phyloP scores from a whole-genome alignment of 2,113 vertebrate genomes.

The Cyprinodon tularosa region DNA sequence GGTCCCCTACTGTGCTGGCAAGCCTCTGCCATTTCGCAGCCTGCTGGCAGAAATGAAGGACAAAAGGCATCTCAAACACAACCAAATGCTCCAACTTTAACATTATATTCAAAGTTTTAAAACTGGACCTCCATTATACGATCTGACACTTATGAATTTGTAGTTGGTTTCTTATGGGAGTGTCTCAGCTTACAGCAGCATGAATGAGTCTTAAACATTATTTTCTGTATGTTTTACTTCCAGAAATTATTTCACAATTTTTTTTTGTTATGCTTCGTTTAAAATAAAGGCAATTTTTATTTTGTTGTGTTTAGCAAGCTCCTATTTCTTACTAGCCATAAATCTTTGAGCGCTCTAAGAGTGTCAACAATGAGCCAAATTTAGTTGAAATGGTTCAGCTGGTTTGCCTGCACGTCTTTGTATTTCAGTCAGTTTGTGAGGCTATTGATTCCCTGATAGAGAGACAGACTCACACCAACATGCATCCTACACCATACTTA shows the following conservation, averaged over 20 bases:
- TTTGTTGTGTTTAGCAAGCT: not conserved
- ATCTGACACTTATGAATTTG: not conserved
- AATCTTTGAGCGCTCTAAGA: not conserved
- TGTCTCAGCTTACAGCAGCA: not conserved
- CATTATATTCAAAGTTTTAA: not conserved
- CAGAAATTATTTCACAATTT: not conserved
- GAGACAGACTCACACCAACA: too few relatives aligned
- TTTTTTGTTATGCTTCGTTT: not conserved
- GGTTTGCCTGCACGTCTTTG: too few relatives aligned
- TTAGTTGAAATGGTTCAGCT: too few relatives aligned
- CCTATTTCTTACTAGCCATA: not conserved
- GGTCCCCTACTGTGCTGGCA: slow-evolving; percentile 67
- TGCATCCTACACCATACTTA: too few relatives aligned
- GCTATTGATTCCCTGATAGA: too few relatives aligned
- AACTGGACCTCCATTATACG: not conserved
- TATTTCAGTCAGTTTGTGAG: too few relatives aligned
- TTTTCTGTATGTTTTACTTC: not conserved
- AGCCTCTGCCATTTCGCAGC: slow-evolving; percentile 63
- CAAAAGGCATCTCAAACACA: slow-evolving; percentile 34
- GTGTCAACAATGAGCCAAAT: too few relatives aligned
- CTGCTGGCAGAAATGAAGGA: slow-evolving; percentile 54
- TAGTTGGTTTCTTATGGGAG: not conserved
- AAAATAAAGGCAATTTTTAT: not conserved
- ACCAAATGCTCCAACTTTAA: slow-evolving; percentile 3
- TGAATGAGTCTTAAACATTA: not conserved